Percentiles rank a stretch among this genome's conserved stretches.
Conservation (phyloP, 2,888 invertebrate genomes). For the Andrena trimmerana region DNA sequence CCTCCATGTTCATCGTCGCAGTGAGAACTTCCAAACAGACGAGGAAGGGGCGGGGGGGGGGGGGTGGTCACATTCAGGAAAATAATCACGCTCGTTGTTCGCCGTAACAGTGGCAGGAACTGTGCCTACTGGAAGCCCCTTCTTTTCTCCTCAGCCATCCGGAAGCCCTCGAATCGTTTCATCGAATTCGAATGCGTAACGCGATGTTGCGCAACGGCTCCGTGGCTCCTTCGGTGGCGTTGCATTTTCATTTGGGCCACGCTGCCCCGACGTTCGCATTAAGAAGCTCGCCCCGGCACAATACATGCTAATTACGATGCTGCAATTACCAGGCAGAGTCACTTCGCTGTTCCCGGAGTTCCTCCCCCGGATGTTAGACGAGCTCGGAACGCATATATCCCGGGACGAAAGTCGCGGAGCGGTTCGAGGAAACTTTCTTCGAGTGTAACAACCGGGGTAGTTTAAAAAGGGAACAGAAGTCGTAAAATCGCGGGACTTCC, state of each 20-base stretch:
- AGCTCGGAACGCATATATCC: not conserved
- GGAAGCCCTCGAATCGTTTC: constrained; percentile 28
- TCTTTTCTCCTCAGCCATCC: not conserved
- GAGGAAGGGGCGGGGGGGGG: no score
- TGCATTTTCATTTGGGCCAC: constrained; percentile 35
- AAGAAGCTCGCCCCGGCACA: constrained; percentile 36
- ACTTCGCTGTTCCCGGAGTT: not conserved
- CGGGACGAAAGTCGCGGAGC: not conserved
- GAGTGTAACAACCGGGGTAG: constrained; percentile 36
- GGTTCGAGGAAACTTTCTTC: constrained; percentile 15
- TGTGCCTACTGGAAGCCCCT: not conserved
- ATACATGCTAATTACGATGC: constrained; percentile 63
- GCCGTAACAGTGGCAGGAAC: constrained; percentile 2
- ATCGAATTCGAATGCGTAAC: constrained; percentile 39
- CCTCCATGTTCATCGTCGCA: not conserved
- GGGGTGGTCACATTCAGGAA: not conserved
- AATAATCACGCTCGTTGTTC: constrained; percentile 24
- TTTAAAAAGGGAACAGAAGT: constrained; percentile 39
- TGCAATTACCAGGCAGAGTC: constrained; percentile 32
- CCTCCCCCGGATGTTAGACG: constrained; percentile 13
- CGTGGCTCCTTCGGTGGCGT: constrained; percentile 3
- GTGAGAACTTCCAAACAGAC: not conserved
- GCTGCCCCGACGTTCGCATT: constrained; percentile 43
- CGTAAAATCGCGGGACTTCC: constrained; percentile 51
- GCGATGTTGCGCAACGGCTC: constrained; percentile 13